These are phyloP conservation scores for Synanthedon tipuliformis DNA, from an alignment of 2,888 invertebrate genomes.

Conservation along the genomic window DNA sequence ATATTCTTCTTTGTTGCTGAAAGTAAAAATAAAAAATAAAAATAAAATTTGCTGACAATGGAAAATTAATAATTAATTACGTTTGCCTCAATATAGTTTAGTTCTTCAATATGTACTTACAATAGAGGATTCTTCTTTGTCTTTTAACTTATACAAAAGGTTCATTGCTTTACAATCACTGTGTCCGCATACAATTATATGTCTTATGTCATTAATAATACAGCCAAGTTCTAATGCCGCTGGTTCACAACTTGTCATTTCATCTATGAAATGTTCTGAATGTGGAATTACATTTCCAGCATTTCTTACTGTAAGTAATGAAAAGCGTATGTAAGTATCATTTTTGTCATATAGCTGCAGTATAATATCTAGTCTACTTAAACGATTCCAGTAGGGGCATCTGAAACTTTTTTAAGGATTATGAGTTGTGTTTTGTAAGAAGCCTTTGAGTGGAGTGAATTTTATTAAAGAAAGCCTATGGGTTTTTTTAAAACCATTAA, in stretches of 20 bases:
- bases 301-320: slow-evolving; percentile 84
- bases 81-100: background rate
- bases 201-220: slow-evolving; percentile 88
- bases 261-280: slow-evolving; percentile 86
- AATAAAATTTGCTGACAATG: no score
- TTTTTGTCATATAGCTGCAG: background rate
- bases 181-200: slow-evolving; percentile 96
- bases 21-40: background rate
- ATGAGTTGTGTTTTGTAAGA: no score
- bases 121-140: slow-evolving; percentile 76
- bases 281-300: slow-evolving; percentile 96
- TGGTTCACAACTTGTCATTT: slow-evolving; percentile 93
- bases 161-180: slow-evolving; percentile 99
- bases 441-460: no score
- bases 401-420: no score
- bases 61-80: no score
- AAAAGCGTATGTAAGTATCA: background rate
- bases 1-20: slow-evolving; percentile 81
- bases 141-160: slow-evolving; percentile 84
- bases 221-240: slow-evolving; percentile 96
- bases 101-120: slow-evolving; percentile 30
- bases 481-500: background rate
- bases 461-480: background rate
- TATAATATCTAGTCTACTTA: no score
- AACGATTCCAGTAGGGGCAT: no score